Percentiles rank a stretch among this genome's conserved stretches.
Conservation (phyloP, 2,797 vertebrate species). For the Aythya fuligula region DNA sequence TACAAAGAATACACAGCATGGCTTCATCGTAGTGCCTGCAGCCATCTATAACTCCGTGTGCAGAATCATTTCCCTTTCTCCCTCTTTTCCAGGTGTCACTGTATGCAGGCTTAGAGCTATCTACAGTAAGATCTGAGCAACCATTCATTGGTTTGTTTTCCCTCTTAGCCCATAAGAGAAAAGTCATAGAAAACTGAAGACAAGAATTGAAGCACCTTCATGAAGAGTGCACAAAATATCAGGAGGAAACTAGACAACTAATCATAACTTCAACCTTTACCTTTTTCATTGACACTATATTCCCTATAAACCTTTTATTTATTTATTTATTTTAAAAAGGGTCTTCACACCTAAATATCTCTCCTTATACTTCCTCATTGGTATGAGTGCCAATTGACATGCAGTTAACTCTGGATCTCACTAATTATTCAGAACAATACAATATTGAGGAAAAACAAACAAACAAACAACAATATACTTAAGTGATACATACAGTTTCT, state of each 20-base stretch:
- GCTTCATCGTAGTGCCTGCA: background rate
- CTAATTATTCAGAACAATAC: background rate
- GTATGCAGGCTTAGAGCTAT: background rate
- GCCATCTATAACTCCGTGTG: fast-evolving
- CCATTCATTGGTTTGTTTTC: background rate
- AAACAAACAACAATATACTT: background rate
- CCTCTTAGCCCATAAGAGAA: background rate
- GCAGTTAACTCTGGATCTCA: background rate
- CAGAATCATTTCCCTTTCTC: background rate
- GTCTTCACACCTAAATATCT: background rate
- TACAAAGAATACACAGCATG: background rate
- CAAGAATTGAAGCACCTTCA: background rate
- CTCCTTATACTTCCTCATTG: background rate
- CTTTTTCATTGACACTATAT: background rate
- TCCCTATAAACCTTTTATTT: no score
- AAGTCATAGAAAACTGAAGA: background rate
- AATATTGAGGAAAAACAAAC: background rate
- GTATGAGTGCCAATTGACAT: background rate
- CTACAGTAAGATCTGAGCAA: background rate
- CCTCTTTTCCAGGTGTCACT: background rate
- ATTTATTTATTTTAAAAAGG: background rate
- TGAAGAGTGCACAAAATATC: background rate
- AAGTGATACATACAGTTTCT: fast-evolving
- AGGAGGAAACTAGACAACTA: background rate
- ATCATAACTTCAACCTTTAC: background rate